Conservation (phyloP, 1,140 invertebrate species). For the Caenorhabditis brenneri region DNA sequence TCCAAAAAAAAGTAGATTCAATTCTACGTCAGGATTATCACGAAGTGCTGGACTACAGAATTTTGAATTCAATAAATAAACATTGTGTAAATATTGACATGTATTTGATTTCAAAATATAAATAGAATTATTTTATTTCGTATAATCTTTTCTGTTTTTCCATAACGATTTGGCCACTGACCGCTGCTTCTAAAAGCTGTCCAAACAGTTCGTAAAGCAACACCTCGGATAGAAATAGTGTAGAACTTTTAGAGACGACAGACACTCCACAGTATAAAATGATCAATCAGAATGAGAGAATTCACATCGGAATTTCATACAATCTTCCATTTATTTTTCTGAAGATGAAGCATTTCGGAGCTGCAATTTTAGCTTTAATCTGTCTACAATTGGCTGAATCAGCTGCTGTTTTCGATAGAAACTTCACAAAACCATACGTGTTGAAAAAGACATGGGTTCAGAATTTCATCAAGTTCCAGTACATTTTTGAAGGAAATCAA, state of each 20-base stretch:
- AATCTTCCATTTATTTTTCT: neutral
- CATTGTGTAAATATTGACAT: conserved; percentile 3
- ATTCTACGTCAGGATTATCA: too few relatives aligned
- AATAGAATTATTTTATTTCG: neutral
- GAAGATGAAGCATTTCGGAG: neutral
- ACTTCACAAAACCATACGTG: conserved; percentile 46
- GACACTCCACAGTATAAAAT: neutral
- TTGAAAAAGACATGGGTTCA: conserved; percentile 51
- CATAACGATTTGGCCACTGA: neutral
- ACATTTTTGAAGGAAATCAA: conserved; percentile 49
- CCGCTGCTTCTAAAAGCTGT: conserved; percentile 1
- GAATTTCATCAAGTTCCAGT: conserved; percentile 48
- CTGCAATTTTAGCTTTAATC: neutral
- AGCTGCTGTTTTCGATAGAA: conserved; percentile 43
- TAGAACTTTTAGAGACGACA: neutral
- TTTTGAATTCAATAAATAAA: neutral
- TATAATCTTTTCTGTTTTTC: conserved; percentile 28
- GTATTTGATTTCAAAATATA: neutral
- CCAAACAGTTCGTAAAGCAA: conserved; percentile 31
- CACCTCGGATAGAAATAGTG: neutral
- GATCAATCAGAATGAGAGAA: neutral
- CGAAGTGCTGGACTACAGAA: neutral
- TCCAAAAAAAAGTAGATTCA: neutral
- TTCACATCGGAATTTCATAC: neutral
- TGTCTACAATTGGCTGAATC: neutral